Evolutionary conservation across 2,888 invertebrate genomes (phyloP).

Genomic region (Cinara cedri): DNA sequence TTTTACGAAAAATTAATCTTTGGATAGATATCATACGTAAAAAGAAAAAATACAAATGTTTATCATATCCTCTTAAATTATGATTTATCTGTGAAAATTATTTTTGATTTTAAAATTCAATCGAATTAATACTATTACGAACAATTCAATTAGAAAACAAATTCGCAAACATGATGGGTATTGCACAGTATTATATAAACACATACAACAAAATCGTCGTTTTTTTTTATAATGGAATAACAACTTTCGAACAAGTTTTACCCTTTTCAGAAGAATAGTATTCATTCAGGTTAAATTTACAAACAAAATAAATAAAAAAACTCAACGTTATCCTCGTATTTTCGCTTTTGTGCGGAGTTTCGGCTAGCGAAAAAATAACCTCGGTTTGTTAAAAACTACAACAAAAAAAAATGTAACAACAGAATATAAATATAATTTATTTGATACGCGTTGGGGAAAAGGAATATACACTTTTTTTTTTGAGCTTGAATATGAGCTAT

Average conservation of each 20-base stretch:
- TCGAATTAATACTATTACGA: too few species aligned
- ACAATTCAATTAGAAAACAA: too few species aligned
- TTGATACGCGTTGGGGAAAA: constrained; percentile 18
- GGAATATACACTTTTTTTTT: constrained; percentile 17
- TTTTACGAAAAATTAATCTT: too few species aligned
- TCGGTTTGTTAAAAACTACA: constrained; percentile 9
- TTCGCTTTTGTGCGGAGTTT: constrained; percentile 18
- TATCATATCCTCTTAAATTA: too few species aligned
- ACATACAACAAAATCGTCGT: too few species aligned
- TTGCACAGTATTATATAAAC: too few species aligned
- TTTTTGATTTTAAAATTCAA: too few species aligned
- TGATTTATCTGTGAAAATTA: too few species aligned
- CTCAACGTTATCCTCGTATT: constrained; percentile 6
- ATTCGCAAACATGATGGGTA: too few species aligned
- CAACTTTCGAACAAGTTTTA: constrained; percentile 24
- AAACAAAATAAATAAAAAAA: too few species aligned
- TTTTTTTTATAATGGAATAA: constrained; percentile 2
- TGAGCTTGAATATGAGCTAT: constrained; percentile 4
- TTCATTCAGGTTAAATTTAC: constrained; percentile 21
- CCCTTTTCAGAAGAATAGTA: neutral
- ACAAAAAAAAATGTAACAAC: constrained; percentile 6
- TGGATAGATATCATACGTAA: too few species aligned
- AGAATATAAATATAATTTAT: constrained; percentile 41
- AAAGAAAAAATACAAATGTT: too few species aligned
- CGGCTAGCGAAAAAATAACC: constrained; percentile 24